Evolutionary conservation across 2,113 vertebrate genomes (phyloP).

Genomic region (Mormyrus lacerda): DNA sequence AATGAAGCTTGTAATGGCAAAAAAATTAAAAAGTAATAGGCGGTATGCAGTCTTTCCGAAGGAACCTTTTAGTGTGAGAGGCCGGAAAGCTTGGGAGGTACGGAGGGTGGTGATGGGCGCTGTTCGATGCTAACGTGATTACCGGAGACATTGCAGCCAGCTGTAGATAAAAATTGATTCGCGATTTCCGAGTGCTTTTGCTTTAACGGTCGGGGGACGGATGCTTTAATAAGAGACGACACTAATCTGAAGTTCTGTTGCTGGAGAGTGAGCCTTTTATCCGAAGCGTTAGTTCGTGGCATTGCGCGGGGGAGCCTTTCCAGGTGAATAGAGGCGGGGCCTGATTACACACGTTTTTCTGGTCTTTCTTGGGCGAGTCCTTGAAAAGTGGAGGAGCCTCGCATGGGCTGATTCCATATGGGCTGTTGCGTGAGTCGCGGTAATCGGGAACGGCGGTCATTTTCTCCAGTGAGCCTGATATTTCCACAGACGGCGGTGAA

Average conservation of each 20-base stretch:
- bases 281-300: background rate
- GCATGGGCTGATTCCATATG: background rate
- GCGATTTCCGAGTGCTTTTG: conserved; percentile 12
- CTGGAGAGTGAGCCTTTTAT: conserved; percentile 10
- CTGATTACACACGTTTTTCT: background rate
- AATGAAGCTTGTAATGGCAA: background rate
- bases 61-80: conserved; percentile 31
- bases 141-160: conserved; percentile 19
- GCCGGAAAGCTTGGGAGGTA: conserved; percentile 26
- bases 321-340: background rate
- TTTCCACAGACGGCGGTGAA: background rate
- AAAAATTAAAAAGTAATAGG: background rate
- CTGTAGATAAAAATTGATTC: conserved; percentile 23
- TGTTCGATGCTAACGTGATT: conserved; percentile 42
- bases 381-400: background rate
- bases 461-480: background rate
- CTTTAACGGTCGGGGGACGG: background rate
- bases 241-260: conserved; percentile 11
- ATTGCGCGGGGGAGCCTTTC: background rate
- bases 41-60: background rate
- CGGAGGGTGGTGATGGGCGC: conserved; percentile 26
- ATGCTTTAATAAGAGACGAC: conserved; percentile 11
- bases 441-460: background rate
- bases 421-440: background rate
- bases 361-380: background rate